Conservation (phyloP, 2,113 vertebrate species). For the Micronycteris hirsuta region DNA sequence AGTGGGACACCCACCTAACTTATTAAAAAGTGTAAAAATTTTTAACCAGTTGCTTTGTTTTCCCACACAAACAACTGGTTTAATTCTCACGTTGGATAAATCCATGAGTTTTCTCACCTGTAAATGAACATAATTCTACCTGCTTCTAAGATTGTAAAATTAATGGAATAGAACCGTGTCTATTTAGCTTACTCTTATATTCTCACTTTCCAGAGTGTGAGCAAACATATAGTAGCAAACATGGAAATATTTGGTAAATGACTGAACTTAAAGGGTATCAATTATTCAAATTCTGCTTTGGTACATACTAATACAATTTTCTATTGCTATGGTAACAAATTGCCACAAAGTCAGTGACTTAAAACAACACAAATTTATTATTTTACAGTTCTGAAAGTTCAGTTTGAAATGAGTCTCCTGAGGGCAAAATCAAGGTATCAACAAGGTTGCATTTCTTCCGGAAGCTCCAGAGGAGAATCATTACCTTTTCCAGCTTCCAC, state of each 20-base stretch:
- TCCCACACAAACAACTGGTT: neutral
- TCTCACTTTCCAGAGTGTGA: neutral
- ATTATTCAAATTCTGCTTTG: neutral
- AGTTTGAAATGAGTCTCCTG: neutral
- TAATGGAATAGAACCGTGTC: slow-evolving; percentile 13
- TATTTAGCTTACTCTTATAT: slow-evolving; percentile 1
- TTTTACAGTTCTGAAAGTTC: neutral
- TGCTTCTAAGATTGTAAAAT: neutral
- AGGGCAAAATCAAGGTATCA: neutral
- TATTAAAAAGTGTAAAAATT: slow-evolving; percentile 45
- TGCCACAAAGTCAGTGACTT: neutral
- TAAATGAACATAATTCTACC: neutral
- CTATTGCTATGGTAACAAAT: neutral
- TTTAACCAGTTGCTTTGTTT: slow-evolving; percentile 27
- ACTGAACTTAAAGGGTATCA: slow-evolving; percentile 22
- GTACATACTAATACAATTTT: neutral
- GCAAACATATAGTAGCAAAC: neutral
- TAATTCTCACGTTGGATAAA: slow-evolving; percentile 6
- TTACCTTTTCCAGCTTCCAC: neutral
- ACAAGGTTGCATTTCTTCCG: neutral
- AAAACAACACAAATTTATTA: neutral
- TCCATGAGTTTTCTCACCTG: neutral
- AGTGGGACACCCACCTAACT: slow-evolving; percentile 12
- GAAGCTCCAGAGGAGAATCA: neutral
- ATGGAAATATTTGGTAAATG: slow-evolving; percentile 2